Conservation (phyloP, 2,888 invertebrate species). For the Pocota personata region DNA sequence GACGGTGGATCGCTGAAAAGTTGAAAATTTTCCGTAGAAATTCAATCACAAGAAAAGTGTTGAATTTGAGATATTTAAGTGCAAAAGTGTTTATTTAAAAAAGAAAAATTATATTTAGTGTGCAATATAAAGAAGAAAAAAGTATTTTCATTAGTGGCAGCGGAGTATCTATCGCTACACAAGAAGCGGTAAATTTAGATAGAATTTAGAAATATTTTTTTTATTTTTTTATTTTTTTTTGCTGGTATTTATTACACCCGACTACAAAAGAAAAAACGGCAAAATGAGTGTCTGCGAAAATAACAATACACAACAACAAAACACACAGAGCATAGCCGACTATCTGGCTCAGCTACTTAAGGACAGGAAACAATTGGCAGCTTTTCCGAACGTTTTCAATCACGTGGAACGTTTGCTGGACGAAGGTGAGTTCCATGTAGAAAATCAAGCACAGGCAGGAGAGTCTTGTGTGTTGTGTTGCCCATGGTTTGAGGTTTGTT, state of each 20-base stretch:
- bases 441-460: too few relatives aligned
- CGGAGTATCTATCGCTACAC: slow-evolving; percentile 30
- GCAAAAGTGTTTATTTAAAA: slow-evolving; percentile 35
- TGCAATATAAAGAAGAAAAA: slow-evolving; percentile 48
- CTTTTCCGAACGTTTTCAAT: slow-evolving; percentile 99
- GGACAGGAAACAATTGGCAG: slow-evolving; percentile 99
- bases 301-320: slow-evolving; percentile 84
- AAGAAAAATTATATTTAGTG: neutral
- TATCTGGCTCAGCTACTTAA: slow-evolving; percentile 99
- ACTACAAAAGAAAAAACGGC: slow-evolving; percentile 50
- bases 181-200: slow-evolving; percentile 36
- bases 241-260: slow-evolving; percentile 7
- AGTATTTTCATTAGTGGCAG: slow-evolving; percentile 24
- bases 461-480: neutral
- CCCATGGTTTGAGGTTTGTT: neutral
- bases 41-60: slow-evolving; percentile 51
- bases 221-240: slow-evolving; percentile 15
- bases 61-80: slow-evolving; percentile 56
- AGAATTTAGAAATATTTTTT: slow-evolving; percentile 14
- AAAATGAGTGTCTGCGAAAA: slow-evolving; percentile 83
- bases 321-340: slow-evolving; percentile 98
- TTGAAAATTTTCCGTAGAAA: slow-evolving; percentile 39
- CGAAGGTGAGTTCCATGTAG: slow-evolving; percentile 94
- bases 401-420: slow-evolving; percentile 99
- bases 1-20: slow-evolving; percentile 52